Evolutionary conservation across 1,140 invertebrate genomes (phyloP), one percentile per base, ranked within the genome.

Genomic region (Atta colombica): DNA sequence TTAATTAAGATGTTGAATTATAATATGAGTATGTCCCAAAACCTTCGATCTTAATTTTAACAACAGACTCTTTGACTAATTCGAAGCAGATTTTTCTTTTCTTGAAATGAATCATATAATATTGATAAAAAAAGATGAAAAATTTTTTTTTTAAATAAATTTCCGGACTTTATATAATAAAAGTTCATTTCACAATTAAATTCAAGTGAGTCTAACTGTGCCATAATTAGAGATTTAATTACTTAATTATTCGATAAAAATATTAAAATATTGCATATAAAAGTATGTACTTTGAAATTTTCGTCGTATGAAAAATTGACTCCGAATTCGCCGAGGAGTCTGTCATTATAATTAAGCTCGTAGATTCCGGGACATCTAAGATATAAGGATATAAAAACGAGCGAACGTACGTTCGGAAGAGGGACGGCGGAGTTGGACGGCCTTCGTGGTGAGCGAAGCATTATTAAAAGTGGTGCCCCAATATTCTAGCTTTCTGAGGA

Each of bases 401-500:
- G 16, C 58, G 21, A 35, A 81, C 66, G 21, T 84, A 51, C 12
- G 51, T 53, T 66, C 21, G 25, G 77, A 86, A 82, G 53, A 66
- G 78, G 55, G 74, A 66, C 55, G 39, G 85, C 85, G 85, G 90
- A 90, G 68, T 91, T 91, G 89, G 75, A 77, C 35, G 80, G 84
- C 87, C 87, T 87, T 85, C 58, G 89, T 87, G 89, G 85, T 89
- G 81, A 93, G 92, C 78, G 88, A 94, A 94, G 92, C 92, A 91
- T 95, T 91, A 95, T 95, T 95, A 94, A 95, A 95, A 92, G 93
- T 94, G 93, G 93, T 94, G 91, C 94, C 94, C 94, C 93, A 89
- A 95, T 95, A 95, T 95, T 95, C 94, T 95, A 95, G 95, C 95
- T 95, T 95, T 92, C 95, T 94, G 94, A 95, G 93, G 95, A 95